phyloP scores from a whole-genome alignment of 2,888 invertebrate species.

The Melinaea menophilus region DNA sequence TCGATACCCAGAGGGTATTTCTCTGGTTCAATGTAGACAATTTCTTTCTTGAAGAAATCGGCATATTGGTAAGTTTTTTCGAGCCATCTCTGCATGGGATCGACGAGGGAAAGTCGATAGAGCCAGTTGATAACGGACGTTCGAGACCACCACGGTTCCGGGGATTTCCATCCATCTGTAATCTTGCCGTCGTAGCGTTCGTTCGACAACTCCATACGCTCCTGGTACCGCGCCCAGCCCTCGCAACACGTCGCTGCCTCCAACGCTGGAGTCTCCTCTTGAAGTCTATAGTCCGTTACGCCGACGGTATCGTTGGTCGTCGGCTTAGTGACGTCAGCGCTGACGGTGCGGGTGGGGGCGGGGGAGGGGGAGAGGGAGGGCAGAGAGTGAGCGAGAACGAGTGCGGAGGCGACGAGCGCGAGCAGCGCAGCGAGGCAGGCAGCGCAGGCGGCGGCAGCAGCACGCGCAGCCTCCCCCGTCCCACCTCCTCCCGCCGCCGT shows the following conservation, averaged over 20 bases:
- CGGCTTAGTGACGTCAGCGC: slow-evolving; percentile 24
- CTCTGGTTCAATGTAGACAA: slow-evolving; percentile 10
- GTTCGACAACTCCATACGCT: slow-evolving; percentile 32
- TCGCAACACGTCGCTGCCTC: slow-evolving; percentile 51
- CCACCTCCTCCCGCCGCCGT: slow-evolving; percentile 71
- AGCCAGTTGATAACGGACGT: slow-evolving; percentile 55
- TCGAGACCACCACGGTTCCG: slow-evolving; percentile 55
- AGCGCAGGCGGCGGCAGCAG: slow-evolving; percentile 36
- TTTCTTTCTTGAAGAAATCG: slow-evolving; percentile 34
- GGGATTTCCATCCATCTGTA: slow-evolving; percentile 44
- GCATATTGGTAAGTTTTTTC: slow-evolving; percentile 52
- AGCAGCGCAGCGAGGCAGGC: slow-evolving; percentile 35
- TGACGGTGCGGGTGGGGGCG: slow-evolving; percentile 10
- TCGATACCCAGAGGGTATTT: slow-evolving; percentile 22
- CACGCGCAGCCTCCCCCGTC: slow-evolving; percentile 51
- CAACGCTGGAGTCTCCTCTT: slow-evolving; percentile 29
- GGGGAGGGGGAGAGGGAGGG: slow-evolving; percentile 30
- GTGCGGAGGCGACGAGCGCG: slow-evolving; percentile 45
- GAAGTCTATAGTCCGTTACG: slow-evolving; percentile 35
- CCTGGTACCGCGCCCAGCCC: slow-evolving; percentile 47
- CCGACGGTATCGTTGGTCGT: slow-evolving; percentile 35
- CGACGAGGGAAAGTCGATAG: slow-evolving; percentile 57
- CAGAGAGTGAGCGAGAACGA: slow-evolving; percentile 36
- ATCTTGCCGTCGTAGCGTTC: slow-evolving; percentile 43
- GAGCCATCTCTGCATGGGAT: slow-evolving; percentile 64